Conservation (phyloP, 2,113 vertebrate species). For the Chlorodrepanis virens region DNA sequence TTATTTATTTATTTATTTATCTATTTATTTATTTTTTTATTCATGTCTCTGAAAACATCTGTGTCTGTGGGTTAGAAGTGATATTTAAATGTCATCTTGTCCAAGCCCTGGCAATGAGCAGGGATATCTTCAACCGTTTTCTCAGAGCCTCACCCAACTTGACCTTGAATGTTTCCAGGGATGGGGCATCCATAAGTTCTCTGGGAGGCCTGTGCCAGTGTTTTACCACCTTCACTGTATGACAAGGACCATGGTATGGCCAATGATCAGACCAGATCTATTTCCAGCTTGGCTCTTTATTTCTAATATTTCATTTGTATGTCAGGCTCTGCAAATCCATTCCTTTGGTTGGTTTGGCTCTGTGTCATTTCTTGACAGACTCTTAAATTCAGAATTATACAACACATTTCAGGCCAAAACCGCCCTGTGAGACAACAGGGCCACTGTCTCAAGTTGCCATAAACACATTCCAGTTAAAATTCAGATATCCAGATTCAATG, state of each 20-base stretch:
- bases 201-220: not conserved
- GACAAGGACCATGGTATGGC: accelerated
- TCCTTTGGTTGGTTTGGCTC: not conserved
- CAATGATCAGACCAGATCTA: not conserved
- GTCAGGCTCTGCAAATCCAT: not conserved
- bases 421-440: not conserved
- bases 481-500: not conserved
- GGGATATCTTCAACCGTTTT: not conserved
- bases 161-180: not conserved
- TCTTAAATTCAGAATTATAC: not conserved
- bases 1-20: not conserved
- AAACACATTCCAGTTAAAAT: not conserved
- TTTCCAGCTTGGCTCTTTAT: not conserved
- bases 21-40: not conserved
- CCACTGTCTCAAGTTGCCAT: not conserved
- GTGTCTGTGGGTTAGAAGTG: not conserved
- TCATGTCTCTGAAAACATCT: not conserved
- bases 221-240: not conserved
- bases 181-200: not conserved
- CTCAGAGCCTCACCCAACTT: not conserved
- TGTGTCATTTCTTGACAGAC: not conserved
- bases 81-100: not conserved
- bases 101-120: not conserved
- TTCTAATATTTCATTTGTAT: not conserved
- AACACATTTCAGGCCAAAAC: not conserved